phyloP scores from a whole-genome alignment of 2,888 invertebrate genomes.

The Orthosia gothica region DNA sequence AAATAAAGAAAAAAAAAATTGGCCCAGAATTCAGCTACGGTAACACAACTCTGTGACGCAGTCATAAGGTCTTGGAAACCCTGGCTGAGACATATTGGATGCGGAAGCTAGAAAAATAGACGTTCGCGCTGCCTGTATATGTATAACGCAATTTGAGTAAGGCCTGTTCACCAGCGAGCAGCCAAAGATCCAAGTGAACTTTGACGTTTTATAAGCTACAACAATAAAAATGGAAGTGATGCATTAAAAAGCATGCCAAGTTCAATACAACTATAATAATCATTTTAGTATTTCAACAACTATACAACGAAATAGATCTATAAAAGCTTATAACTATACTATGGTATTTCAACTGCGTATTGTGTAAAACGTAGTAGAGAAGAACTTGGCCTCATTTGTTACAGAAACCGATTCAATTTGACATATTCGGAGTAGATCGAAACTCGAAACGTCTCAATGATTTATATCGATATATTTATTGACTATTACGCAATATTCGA shows the following conservation, averaged over 20 bases:
- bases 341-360: conserved; percentile 22
- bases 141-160: too few species aligned
- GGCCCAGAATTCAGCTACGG: too few species aligned
- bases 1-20: too few species aligned
- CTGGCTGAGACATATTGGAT: too few species aligned
- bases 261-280: not conserved
- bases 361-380: conserved; percentile 49
- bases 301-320: conserved; percentile 7
- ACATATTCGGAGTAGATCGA: conserved; percentile 63
- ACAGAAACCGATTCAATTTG: conserved; percentile 37
- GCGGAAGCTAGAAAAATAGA: not conserved
- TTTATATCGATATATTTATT: conserved; percentile 50
- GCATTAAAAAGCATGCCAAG: conserved; percentile 3
- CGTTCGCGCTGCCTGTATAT: too few species aligned
- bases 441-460: conserved; percentile 41
- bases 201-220: too few species aligned
- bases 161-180: too few species aligned
- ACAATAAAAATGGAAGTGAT: not conserved
- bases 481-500: conserved; percentile 41
- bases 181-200: too few species aligned
- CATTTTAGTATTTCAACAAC: conserved; percentile 26
- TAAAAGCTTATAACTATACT: conserved; percentile 26
- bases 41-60: too few species aligned
- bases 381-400: conserved; percentile 55
- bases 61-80: too few species aligned